phyloP scores from a whole-genome alignment of 2,113 vertebrate species.

The Antechinus flavipes region DNA sequence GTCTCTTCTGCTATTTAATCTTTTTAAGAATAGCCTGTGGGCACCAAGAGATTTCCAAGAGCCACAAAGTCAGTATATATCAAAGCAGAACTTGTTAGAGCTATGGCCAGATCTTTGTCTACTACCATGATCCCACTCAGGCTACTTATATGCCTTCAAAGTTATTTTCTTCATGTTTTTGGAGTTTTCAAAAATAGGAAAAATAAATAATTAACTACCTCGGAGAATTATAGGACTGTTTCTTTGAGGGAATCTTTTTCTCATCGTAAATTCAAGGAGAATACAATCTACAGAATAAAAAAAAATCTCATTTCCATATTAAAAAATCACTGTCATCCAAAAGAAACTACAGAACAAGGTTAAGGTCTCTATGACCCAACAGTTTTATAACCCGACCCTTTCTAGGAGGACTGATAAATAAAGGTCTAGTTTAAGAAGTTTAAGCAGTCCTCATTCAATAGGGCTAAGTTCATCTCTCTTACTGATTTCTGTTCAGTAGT shows the following conservation, averaged over 20 bases:
- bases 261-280: not conserved
- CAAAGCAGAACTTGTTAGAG: not conserved
- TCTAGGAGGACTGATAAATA: not conserved
- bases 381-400: not conserved
- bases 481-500: no score
- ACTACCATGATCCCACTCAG: not conserved
- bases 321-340: not conserved
- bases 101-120: not conserved
- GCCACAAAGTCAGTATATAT: not conserved
- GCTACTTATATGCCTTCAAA: not conserved
- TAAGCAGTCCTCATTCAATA: not conserved
- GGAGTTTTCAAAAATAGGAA: not conserved
- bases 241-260: not conserved
- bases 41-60: not conserved
- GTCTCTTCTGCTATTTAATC: not conserved
- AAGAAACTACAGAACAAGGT: not conserved
- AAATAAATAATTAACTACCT: not conserved
- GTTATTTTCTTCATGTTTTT: not conserved
- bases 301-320: not conserved
- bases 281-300: not conserved
- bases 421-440: not conserved
- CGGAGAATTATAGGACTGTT: not conserved
- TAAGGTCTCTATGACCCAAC: not conserved
- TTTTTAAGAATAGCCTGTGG: not conserved
- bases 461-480: not conserved